Evolutionary conservation across 2,888 invertebrate genomes (phyloP).

Genomic region (Oligia latruncula): DNA sequence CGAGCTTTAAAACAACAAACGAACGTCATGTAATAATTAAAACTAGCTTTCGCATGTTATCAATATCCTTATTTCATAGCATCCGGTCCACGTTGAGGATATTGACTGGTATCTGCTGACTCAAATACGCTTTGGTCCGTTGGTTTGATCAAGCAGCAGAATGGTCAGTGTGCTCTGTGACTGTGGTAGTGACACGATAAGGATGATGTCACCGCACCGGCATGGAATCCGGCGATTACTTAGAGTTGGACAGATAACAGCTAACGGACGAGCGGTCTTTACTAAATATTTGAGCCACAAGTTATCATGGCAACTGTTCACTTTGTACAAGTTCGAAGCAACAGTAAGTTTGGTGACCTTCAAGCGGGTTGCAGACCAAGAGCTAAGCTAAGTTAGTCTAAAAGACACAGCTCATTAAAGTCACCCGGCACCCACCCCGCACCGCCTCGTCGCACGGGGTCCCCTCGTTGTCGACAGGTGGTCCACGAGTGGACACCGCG

Average conservation of each 20-base stretch:
- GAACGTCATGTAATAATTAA: slow-evolving; percentile 5
- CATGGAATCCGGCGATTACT: slow-evolving; percentile 10
- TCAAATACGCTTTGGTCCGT: not conserved
- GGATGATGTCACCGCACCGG: slow-evolving; percentile 23
- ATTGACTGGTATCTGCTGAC: not conserved
- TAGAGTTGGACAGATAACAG: slow-evolving; percentile 33
- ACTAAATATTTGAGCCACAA: not conserved
- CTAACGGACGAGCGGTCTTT: not conserved
- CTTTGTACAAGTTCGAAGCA: slow-evolving; percentile 2
- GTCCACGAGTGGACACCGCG: no score
- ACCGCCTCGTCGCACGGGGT: no score
- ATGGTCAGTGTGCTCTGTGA: slow-evolving; percentile 7
- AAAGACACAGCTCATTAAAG: no score
- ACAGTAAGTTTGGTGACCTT: slow-evolving; percentile 3
- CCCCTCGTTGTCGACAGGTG: no score
- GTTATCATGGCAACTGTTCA: slow-evolving; percentile 11
- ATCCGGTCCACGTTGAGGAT: not conserved
- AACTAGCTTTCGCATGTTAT: slow-evolving; percentile 2
- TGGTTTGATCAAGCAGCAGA: not conserved
- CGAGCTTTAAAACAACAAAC: slow-evolving; percentile 1
- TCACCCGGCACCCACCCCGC: no score
- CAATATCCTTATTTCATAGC: not conserved
- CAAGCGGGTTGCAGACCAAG: no score
- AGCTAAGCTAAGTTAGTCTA: no score
- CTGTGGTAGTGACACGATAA: slow-evolving; percentile 22